These are phyloP conservation scores for Drosophila kanekoi DNA, from an alignment of 2,888 invertebrate genomes.

Conservation along the genomic window DNA sequence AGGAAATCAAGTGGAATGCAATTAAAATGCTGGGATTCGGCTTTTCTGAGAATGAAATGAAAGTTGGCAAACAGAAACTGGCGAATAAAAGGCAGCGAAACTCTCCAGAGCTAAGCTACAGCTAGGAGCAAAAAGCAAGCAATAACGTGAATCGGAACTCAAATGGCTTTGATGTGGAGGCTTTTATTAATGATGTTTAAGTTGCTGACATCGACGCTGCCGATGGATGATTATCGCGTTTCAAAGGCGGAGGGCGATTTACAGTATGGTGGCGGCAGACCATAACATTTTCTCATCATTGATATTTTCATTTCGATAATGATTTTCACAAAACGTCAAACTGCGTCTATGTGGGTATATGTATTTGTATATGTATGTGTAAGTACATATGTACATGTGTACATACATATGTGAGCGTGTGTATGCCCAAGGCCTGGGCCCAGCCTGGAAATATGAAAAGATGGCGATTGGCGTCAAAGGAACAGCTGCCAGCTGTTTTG, in stretches of 20 bases:
- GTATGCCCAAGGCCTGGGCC: constrained; percentile 25
- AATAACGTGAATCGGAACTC: background rate
- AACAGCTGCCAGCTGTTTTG: constrained; percentile 66
- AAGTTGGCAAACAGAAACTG: background rate
- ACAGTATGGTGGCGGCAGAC: background rate
- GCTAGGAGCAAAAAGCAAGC: background rate
- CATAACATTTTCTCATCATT: constrained; percentile 56
- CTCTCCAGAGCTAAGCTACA: background rate
- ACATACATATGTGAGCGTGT: background rate
- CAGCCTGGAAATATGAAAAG: constrained; percentile 16
- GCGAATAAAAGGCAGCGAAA: background rate
- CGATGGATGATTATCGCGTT: constrained; percentile 50
- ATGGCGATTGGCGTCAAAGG: constrained; percentile 42
- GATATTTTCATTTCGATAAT: constrained; percentile 69
- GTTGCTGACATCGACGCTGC: constrained; percentile 27
- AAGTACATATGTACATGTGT: background rate
- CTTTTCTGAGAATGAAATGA: too few relatives aligned
- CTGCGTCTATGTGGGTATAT: constrained; percentile 5
- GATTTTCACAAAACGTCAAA: constrained; percentile 48
- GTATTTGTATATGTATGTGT: background rate
- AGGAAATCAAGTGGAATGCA: too few relatives aligned
- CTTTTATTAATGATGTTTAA: constrained; percentile 56
- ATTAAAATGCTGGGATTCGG: too few relatives aligned
- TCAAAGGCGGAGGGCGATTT: constrained; percentile 3
- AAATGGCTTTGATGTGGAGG: constrained; percentile 26